These are phyloP conservation scores for Panagrolaimus sp. DNA, from an alignment of 1,140 invertebrate genomes.

Conservation along the genomic window DNA sequence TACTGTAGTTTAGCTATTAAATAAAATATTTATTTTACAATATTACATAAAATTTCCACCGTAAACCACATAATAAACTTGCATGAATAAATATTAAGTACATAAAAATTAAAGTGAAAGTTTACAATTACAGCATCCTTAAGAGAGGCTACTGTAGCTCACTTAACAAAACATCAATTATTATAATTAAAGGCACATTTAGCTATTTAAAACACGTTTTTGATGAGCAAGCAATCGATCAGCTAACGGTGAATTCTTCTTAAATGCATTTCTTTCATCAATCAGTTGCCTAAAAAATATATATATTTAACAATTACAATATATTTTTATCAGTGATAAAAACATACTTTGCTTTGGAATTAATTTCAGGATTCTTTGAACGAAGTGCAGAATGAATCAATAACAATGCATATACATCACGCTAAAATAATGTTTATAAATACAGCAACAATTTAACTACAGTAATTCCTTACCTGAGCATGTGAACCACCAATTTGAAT, in stretches of 20 bases:
- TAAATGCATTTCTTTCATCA: conserved; percentile 26
- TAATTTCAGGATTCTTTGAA: conserved; percentile 42
- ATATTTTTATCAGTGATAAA: background rate
- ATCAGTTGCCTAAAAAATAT: conserved; percentile 36
- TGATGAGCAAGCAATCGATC: conserved; percentile 24
- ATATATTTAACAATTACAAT: background rate
- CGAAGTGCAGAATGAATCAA: conserved; percentile 60
- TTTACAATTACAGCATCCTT: too few species aligned
- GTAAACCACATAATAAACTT: too few species aligned
- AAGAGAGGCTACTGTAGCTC: too few species aligned
- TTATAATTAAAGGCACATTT: too few species aligned
- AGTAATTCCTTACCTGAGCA: conserved; percentile 60
- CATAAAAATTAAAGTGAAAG: too few species aligned
- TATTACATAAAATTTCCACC: too few species aligned
- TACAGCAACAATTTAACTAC: too few species aligned
- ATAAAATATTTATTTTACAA: too few species aligned
- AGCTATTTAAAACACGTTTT: background rate
- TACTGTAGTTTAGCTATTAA: too few species aligned
- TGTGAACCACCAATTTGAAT: conserved; percentile 63
- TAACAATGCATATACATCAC: conserved; percentile 61
- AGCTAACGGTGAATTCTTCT: conserved; percentile 28
- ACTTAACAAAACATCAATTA: too few species aligned
- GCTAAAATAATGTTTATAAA: conserved; percentile 38
- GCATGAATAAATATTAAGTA: too few species aligned
- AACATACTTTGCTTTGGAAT: conserved; percentile 29